These are phyloP conservation scores for Chrysaora quinquecirrha DNA, from an alignment of 30 jellyfish, hydroid and myxozoan genomes.

Conservation along the genomic window DNA sequence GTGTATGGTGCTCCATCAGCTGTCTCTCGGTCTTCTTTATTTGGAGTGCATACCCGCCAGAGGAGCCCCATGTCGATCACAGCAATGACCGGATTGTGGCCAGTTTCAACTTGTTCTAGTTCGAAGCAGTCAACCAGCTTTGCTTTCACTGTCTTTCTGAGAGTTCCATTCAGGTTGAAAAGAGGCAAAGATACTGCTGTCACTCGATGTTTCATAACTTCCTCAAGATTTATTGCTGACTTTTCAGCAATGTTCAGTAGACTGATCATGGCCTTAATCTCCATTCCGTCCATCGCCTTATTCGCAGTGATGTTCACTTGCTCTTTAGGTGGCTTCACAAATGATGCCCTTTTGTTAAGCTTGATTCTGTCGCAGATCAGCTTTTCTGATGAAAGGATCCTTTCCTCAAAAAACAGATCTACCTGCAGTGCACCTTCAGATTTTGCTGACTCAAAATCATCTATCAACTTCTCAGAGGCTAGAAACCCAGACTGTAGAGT, in stretches of 20 bases:
- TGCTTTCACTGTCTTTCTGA: neutral
- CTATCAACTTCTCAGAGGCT: neutral
- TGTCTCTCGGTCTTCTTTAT: neutral
- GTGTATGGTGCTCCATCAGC: conserved; percentile 3
- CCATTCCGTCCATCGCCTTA: neutral
- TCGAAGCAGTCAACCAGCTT: conserved; percentile 5
- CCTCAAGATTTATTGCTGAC: neutral
- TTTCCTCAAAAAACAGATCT: neutral
- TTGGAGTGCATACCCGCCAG: conserved; percentile 4
- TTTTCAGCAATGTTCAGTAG: neutral
- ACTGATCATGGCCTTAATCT: neutral
- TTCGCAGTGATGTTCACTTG: neutral
- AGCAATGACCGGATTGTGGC: neutral
- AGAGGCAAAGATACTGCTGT: conserved; percentile 4
- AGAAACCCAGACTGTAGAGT: conserved; percentile 1
- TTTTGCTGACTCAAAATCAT: neutral
- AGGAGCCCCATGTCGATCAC: neutral
- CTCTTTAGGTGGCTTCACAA: conserved; percentile 4
- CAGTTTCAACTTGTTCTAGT: neutral
- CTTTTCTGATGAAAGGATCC: neutral
- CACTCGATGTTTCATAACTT: neutral
- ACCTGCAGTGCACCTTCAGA: neutral
- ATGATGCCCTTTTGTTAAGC: neutral
- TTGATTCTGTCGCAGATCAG: conserved; percentile 1
- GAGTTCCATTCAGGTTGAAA: neutral